Percentiles rank a stretch among this genome's conserved stretches.
phyloP scores from a whole-genome alignment of 2,888 invertebrate species.

The Diarsia dahlii region DNA sequence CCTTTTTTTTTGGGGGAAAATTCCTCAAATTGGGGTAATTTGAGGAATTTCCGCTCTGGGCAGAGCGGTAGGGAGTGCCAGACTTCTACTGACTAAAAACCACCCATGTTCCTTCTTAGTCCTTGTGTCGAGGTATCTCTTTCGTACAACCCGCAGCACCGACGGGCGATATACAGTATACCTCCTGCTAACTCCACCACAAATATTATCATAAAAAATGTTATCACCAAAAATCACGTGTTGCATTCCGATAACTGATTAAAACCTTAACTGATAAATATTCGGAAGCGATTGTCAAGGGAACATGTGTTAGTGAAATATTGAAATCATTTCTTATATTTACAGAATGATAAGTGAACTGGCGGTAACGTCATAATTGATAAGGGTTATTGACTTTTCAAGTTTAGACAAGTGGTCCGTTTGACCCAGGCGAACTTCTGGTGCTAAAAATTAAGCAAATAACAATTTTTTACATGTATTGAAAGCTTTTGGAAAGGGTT shows the following conservation, averaged over 20 bases:
- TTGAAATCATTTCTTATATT: constrained; percentile 9
- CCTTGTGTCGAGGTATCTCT: no score
- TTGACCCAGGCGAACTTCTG: constrained; percentile 20
- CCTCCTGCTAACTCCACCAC: no score
- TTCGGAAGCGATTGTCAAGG: constrained; percentile 21
- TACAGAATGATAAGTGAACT: constrained; percentile 21
- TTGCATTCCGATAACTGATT: constrained; percentile 18
- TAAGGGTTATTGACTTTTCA: constrained; percentile 40
- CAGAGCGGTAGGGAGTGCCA: no score
- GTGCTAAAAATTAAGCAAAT: background rate
- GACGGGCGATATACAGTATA: no score
- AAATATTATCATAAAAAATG: background rate
- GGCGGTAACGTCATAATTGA: background rate
- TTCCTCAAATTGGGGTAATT: no score
- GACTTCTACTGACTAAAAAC: no score
- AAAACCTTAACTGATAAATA: constrained; percentile 30
- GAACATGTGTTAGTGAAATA: constrained; percentile 8
- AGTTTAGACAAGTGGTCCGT: constrained; percentile 20
- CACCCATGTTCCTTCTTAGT: no score
- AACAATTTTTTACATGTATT: background rate
- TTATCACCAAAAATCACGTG: constrained; percentile 44
- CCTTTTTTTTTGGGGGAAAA: no score
- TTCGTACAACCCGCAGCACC: no score
- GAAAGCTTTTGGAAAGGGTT: background rate
- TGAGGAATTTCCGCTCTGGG: no score